These are phyloP conservation scores for Proctacanthus coquilletti DNA, from an alignment of 1,140 invertebrate genomes.

Conservation along the genomic window DNA sequence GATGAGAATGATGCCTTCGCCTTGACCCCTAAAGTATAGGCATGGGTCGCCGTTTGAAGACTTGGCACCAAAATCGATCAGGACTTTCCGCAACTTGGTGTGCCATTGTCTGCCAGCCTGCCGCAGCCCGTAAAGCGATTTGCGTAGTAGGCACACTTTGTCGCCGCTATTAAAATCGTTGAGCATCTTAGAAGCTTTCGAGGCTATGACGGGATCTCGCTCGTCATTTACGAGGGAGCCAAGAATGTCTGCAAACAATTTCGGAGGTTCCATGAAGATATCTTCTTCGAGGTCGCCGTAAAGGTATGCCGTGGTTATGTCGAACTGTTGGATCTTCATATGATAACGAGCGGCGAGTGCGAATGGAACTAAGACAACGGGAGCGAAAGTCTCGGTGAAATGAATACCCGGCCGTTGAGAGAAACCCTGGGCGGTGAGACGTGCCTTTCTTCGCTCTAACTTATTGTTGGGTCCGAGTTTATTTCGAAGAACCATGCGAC, in stretches of 20 bases:
- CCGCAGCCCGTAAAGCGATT: slow-evolving; percentile 28
- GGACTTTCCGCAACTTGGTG: slow-evolving; percentile 9
- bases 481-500: slow-evolving; percentile 22
- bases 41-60: slow-evolving; percentile 15
- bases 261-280: slow-evolving; percentile 26
- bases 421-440: slow-evolving; percentile 25
- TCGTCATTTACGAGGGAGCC: slow-evolving; percentile 21
- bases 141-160: background rate
- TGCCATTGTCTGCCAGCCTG: slow-evolving; percentile 29
- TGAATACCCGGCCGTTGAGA: slow-evolving; percentile 17
- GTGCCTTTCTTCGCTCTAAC: slow-evolving; percentile 21
- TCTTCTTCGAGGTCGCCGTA: slow-evolving; percentile 22
- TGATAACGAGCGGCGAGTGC: slow-evolving; percentile 18
- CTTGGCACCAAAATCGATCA: slow-evolving; percentile 8
- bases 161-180: no score
- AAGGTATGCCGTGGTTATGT: slow-evolving; percentile 31
- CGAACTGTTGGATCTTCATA: slow-evolving; percentile 20
- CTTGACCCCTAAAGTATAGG: slow-evolving; percentile 11
- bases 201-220: no score
- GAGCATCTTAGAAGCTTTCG: no score
- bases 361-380: slow-evolving; percentile 22
- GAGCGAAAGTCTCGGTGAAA: slow-evolving; percentile 24
- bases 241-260: slow-evolving; percentile 11
- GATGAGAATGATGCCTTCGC: slow-evolving; percentile 9
- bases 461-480: slow-evolving; percentile 12